Evolutionary conservation across 2,113 vertebrate species (phyloP).

Genomic region (Candoia aspera): DNA sequence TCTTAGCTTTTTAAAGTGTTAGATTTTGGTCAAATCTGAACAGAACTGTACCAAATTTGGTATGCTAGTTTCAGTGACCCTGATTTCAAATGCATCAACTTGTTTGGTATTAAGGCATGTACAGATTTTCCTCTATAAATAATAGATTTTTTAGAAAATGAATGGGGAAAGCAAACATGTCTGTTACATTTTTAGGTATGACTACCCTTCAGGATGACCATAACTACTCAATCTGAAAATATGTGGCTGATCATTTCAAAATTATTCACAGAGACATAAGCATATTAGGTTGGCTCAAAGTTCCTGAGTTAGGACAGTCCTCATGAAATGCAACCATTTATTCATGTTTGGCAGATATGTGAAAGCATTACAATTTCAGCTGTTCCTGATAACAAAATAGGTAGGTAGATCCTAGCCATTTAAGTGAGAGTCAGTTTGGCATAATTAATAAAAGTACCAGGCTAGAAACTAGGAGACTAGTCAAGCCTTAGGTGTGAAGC

Average conservation of each 20-base stretch:
- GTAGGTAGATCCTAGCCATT: too few species aligned
- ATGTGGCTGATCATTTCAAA: not conserved
- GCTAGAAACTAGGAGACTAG: too few species aligned
- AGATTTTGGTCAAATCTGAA: not conserved
- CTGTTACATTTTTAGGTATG: not conserved
- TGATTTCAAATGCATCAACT: not conserved
- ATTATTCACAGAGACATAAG: not conserved
- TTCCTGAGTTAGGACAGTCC: not conserved
- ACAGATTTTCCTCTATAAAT: not conserved
- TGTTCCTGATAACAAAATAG: too few species aligned
- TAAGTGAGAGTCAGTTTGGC: too few species aligned
- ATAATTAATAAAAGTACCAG: too few species aligned
- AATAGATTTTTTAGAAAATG: not conserved
- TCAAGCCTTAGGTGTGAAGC: too few species aligned
- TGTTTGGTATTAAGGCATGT: not conserved
- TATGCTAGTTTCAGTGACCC: not conserved
- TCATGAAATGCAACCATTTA: not conserved
- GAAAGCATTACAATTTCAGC: too few species aligned
- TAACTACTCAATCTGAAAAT: not conserved
- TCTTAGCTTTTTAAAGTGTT: not conserved
- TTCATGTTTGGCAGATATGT: too few species aligned
- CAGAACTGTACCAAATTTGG: not conserved
- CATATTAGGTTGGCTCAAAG: not conserved
- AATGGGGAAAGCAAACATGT: not conserved
- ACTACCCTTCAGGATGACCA: not conserved